Base-by-base conservation (phyloP, 2,113 vertebrate species). In the Petroica traversi region DNA sequence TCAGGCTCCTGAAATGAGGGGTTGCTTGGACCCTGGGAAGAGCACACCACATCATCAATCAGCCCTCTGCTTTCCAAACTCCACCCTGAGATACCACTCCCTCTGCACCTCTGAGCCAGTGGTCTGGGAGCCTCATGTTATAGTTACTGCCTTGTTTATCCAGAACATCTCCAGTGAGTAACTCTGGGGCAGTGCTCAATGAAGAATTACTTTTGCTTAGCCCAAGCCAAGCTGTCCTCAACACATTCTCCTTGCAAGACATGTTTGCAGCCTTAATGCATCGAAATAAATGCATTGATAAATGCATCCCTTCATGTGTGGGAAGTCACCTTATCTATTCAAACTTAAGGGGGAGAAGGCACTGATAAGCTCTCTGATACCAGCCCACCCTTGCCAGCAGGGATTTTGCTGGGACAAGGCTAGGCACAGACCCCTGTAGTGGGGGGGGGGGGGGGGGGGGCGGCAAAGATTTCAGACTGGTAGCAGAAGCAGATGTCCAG, bases 81-180 rank as follows among this genome's bases (percentile, higher is more conserved):
- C 25, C 28, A n/a, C 33, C 36, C 76, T 15, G 49, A 52, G 54
- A 19, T 4, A 5, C 10, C 59, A 31, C 17, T 31, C 31, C 31
- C 49, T 29, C 58, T 22, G 58, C 0, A 0, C 57, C 71, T 55
- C 41, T 36, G 36, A 57, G 63, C 72, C 33, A 14, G 19, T 3
- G 19, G 23, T 33, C 74, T 14, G 34, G 33, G 29, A 67, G 41
- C 41, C 62, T 20, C 2, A 0, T 11, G 10, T 3, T 59, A 46
- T 10, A 40, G 33, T 51, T 46, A 36, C 40, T 55, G 31, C 62
- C 57, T 64, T 72, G 0, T 88, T 90, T 49, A 94, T 91, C 46
- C 83, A 97, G 95, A 97, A 89, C 49, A 94, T 91, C 80, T 90
- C 87, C 28, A 66, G n/a, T 9, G 57, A 94, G 34, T 96, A 41